A percentile compares a stretch with the other conserved stretches of the same genome.
phyloP scores from a whole-genome alignment of 2,888 invertebrate species.

The Erynnis tages region DNA sequence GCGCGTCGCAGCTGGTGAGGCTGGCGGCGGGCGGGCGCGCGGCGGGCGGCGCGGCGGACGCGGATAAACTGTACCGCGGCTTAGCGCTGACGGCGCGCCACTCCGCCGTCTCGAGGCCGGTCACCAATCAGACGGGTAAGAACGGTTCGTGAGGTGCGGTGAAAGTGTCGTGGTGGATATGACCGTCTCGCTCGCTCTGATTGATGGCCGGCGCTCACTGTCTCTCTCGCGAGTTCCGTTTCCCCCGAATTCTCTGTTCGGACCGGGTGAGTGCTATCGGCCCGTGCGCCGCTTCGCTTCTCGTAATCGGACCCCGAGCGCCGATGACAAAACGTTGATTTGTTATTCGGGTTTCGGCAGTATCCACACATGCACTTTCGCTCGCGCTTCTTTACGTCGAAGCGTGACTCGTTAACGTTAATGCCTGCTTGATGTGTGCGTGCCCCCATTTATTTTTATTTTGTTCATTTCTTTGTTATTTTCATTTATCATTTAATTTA shows the following conservation, averaged over 20 bases:
- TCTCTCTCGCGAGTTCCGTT: constrained; percentile 39
- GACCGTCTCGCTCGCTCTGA: constrained; percentile 47
- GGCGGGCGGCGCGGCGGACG: constrained; percentile 62
- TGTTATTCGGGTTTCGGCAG: constrained; percentile 60
- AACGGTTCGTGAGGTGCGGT: constrained; percentile 59
- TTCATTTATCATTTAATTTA: constrained; percentile 1
- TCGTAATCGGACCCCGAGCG: constrained; percentile 42
- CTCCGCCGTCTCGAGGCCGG: constrained; percentile 62
- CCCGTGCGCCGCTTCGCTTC: constrained; percentile 46
- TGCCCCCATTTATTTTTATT: constrained; percentile 25
- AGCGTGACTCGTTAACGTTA: constrained; percentile 31
- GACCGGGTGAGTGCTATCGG: constrained; percentile 52
- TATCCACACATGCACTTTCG: constrained; percentile 77
- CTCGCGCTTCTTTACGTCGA: constrained; percentile 57
- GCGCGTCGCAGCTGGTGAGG: constrained; percentile 56
- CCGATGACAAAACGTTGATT: constrained; percentile 46
- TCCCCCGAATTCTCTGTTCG: constrained; percentile 47
- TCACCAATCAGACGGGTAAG: constrained; percentile 83
- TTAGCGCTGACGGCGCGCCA: constrained; percentile 66
- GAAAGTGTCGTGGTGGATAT: constrained; percentile 71
- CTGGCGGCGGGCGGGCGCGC: constrained; percentile 53
- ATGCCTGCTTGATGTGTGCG: constrained; percentile 34
- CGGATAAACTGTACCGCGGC: constrained; percentile 68
- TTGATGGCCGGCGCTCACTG: constrained; percentile 47
- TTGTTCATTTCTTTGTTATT: constrained; percentile 12